Conservation (phyloP, 2,888 invertebrate species). For the Brachyptera putata region DNA sequence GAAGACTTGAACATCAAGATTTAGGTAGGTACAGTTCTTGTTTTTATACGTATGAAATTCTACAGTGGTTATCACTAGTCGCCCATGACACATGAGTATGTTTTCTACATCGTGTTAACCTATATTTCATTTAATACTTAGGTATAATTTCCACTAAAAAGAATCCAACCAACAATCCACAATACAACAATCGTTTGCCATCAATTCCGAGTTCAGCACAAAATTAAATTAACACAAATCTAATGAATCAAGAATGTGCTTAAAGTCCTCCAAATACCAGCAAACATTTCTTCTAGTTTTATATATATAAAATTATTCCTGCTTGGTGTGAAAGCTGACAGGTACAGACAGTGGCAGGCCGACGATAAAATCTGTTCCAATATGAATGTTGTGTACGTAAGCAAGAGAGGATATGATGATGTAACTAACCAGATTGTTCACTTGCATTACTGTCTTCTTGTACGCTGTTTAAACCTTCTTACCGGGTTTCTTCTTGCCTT, state of each 20-base stretch:
- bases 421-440: not conserved
- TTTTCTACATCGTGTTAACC: not conserved
- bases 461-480: constrained; percentile 31
- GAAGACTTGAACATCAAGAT: constrained; percentile 19
- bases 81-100: not conserved
- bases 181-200: constrained; percentile 6
- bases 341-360: constrained; percentile 14
- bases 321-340: constrained; percentile 24
- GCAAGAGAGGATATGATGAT: constrained; percentile 19
- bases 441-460: not conserved
- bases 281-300: constrained; percentile 23
- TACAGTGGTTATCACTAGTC: constrained; percentile 20
- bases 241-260: constrained; percentile 17
- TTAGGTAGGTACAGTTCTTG: too few relatives aligned
- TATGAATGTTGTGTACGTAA: constrained; percentile 21
- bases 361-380: constrained; percentile 23
- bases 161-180: not conserved
- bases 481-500: constrained; percentile 33
- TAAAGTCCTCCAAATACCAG: constrained; percentile 25
- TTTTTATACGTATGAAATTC: constrained; percentile 28
- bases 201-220: constrained; percentile 26
- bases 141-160: constrained; percentile 18
- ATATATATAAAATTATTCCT: constrained; percentile 29
- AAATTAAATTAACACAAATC: constrained; percentile 18
- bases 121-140: not conserved